Conservation (phyloP, 2,113 vertebrate species). For the Pipra filicauda region DNA sequence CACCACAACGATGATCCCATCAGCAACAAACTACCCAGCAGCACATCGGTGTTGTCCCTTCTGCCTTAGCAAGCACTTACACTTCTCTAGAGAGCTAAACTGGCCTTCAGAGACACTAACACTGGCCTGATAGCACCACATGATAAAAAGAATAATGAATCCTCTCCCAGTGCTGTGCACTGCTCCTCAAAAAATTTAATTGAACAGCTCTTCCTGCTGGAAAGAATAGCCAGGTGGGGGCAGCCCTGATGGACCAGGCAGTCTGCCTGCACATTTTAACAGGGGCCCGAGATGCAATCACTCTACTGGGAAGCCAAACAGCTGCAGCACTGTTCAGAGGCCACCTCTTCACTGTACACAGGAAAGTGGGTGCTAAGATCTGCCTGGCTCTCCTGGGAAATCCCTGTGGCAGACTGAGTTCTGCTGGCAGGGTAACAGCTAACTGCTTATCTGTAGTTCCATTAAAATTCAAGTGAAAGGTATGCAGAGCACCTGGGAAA, state of each 20-base stretch:
- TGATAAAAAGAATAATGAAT: not conserved
- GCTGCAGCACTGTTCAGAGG: not conserved
- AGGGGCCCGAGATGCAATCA: not conserved
- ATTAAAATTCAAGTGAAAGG: not conserved
- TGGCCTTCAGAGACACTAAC: not conserved
- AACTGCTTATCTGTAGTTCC: not conserved
- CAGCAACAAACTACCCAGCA: not conserved
- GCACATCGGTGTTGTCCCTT: not conserved
- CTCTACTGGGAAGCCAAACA: not conserved
- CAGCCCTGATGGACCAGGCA: rapidly evolving
- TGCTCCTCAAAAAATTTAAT: not conserved
- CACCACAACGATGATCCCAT: not conserved
- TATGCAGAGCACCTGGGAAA: not conserved
- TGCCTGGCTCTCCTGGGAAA: not conserved
- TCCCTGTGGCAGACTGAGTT: not conserved
- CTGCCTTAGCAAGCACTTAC: not conserved
- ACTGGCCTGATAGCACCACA: not conserved
- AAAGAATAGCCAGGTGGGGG: not conserved
- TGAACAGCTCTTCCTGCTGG: not conserved
- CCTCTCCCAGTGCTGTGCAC: not conserved
- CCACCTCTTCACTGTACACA: not conserved
- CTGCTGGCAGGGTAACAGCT: not conserved
- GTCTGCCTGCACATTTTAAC: not conserved
- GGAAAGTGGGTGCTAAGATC: not conserved
- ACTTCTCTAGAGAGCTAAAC: not conserved